These are phyloP conservation scores for Brachyalestes nurse DNA, from an alignment of 2,797 vertebrate species.

Conservation along the genomic window DNA sequence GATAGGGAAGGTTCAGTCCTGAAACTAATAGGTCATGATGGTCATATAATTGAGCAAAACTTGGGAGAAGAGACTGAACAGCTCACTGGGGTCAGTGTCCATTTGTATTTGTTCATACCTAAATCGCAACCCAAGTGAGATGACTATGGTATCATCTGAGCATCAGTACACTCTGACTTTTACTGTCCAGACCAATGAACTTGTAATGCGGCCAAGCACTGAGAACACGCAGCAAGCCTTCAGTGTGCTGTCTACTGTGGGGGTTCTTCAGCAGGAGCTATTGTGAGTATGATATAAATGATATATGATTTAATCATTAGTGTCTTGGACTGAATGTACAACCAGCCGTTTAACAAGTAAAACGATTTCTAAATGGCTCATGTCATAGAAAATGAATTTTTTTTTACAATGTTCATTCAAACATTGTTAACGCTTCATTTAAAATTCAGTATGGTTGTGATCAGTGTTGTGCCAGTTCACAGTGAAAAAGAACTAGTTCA, in stretches of 20 bases:
- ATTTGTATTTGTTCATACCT: neutral
- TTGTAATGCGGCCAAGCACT: constrained; percentile 59
- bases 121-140: neutral
- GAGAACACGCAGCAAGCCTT: constrained; percentile 74
- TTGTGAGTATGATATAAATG: constrained; percentile 72
- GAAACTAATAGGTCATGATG: constrained; percentile 77
- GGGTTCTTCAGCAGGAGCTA: constrained; percentile 79
- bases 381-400: neutral
- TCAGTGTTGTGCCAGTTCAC: too few species aligned
- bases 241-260: constrained; percentile 73
- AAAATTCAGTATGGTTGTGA: neutral
- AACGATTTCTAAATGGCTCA: neutral
- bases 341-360: too few species aligned
- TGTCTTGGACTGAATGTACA: neutral
- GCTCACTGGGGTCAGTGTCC: constrained; percentile 65
- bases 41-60: constrained; percentile 73
- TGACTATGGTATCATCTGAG: neutral
- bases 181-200: constrained; percentile 63
- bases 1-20: constrained; percentile 59
- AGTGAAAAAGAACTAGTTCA: too few species aligned
- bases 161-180: neutral
- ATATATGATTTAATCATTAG: neutral
- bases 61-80: constrained; percentile 63
- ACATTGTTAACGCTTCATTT: neutral
- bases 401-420: too few species aligned